Evolutionary conservation across 1,140 invertebrate species (phyloP).

Genomic region (Metopolophium dirhodum): DNA sequence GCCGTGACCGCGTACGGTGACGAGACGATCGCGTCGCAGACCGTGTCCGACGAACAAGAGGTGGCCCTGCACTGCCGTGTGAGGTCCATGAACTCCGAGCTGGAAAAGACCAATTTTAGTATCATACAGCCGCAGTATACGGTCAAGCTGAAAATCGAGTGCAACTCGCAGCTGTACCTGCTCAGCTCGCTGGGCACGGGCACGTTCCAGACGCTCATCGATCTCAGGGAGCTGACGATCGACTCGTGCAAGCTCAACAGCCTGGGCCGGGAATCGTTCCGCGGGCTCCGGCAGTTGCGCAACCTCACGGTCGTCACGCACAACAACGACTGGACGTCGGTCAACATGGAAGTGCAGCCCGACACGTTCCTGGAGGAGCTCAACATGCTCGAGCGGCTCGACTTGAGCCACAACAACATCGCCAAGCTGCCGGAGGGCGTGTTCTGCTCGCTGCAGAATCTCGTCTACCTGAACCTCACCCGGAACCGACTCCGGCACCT

Average conservation of each 20-base stretch:
- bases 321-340: constrained; percentile 85
- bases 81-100: constrained; percentile 84
- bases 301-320: constrained; percentile 86
- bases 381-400: constrained; percentile 76
- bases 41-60: constrained; percentile 67
- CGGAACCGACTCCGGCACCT: constrained; percentile 82
- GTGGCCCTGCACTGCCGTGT: constrained; percentile 81
- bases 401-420: constrained; percentile 88
- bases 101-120: constrained; percentile 89
- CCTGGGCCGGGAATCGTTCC: constrained; percentile 83
- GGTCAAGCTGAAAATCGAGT: constrained; percentile 79
- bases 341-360: constrained; percentile 79
- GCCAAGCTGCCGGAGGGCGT: constrained; percentile 81
- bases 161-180: constrained; percentile 83
- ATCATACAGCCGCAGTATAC: constrained; percentile 87
- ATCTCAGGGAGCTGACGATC: constrained; percentile 82
- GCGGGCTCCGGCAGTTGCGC: constrained; percentile 78
- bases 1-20: constrained; percentile 67
- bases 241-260: constrained; percentile 91
- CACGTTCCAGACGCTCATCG: constrained; percentile 81
- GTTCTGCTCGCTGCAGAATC: constrained; percentile 78
- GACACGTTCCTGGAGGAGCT: constrained; percentile 79
- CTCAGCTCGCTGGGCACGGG: constrained; percentile 84
- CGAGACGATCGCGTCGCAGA: constrained; percentile 62
- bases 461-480: constrained; percentile 81